phyloP scores from a whole-genome alignment of 1,140 invertebrate species.

The Agrypnia vestita region DNA sequence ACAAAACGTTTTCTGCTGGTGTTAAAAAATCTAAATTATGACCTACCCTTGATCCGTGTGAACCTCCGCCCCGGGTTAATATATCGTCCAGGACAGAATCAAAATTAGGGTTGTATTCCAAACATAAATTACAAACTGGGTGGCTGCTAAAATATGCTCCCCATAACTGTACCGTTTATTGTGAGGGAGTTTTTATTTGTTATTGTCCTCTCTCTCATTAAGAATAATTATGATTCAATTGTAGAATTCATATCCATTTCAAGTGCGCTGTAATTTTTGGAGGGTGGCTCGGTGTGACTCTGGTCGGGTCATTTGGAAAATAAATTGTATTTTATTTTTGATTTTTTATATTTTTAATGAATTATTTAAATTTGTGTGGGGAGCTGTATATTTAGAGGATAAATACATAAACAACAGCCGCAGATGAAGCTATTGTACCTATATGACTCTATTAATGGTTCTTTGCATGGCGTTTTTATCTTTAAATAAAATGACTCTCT shows the following conservation, averaged over 20 bases:
- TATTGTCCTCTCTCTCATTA: slow-evolving; percentile 53
- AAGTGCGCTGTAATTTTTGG: slow-evolving; percentile 20
- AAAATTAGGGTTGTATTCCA: slow-evolving; percentile 29
- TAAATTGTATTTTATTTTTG: not conserved
- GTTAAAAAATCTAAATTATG: slow-evolving; percentile 54
- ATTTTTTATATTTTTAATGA: not conserved
- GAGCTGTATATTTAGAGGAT: no score
- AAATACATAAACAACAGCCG: no score
- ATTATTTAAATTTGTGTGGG: no score
- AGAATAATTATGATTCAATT: slow-evolving; percentile 61
- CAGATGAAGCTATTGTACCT: no score
- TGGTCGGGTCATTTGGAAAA: not conserved
- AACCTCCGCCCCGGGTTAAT: slow-evolving; percentile 40
- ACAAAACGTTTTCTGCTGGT: slow-evolving; percentile 3
- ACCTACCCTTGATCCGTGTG: slow-evolving; percentile 53
- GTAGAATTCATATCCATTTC: slow-evolving; percentile 52
- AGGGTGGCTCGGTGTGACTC: not conserved
- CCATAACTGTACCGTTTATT: slow-evolving; percentile 46
- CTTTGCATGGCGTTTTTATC: no score
- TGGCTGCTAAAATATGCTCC: slow-evolving; percentile 52
- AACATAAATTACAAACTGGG: slow-evolving; percentile 49
- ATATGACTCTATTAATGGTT: no score
- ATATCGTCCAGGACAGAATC: slow-evolving; percentile 18
- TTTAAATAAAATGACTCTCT: no score
- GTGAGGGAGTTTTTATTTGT: slow-evolving; percentile 21